phyloP scores from a whole-genome alignment of 2,888 invertebrate species.

The Ormia ochracea region DNA sequence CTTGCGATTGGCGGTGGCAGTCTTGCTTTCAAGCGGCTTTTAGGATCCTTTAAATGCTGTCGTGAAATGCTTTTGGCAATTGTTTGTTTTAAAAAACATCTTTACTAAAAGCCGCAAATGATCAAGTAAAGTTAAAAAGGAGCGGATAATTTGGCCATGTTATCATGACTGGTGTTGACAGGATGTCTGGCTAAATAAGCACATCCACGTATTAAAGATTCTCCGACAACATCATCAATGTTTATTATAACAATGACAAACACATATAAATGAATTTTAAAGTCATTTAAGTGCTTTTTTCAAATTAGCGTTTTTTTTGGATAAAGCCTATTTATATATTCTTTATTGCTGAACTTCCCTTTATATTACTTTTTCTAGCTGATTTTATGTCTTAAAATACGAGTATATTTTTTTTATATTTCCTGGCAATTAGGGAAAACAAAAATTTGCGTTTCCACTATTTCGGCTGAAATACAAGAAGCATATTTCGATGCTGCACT shows the following conservation, averaged over 20 bases:
- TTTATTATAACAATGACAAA: constrained; percentile 9
- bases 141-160: constrained; percentile 11
- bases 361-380: no score
- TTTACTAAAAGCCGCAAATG: constrained; percentile 10
- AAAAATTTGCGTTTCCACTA: no score
- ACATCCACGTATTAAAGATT: constrained; percentile 52
- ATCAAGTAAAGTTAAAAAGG: background rate
- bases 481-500: no score
- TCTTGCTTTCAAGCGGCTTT: background rate
- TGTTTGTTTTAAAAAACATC: constrained; percentile 6
- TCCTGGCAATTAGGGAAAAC: no score
- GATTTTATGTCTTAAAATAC: no score
- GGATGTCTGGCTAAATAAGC: constrained; percentile 52
- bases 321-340: no score
- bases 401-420: no score
- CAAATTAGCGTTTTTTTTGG: no score
- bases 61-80: background rate
- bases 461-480: no score
- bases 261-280: constrained; percentile 17
- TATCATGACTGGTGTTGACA: constrained; percentile 53
- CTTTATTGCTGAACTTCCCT: no score
- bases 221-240: constrained; percentile 29
- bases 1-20: background rate
- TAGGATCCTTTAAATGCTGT: background rate
- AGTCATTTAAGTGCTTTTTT: no score